Evolutionary conservation across 2,797 vertebrate species (phyloP).

Genomic region (Onychomys leucogaster): DNA sequence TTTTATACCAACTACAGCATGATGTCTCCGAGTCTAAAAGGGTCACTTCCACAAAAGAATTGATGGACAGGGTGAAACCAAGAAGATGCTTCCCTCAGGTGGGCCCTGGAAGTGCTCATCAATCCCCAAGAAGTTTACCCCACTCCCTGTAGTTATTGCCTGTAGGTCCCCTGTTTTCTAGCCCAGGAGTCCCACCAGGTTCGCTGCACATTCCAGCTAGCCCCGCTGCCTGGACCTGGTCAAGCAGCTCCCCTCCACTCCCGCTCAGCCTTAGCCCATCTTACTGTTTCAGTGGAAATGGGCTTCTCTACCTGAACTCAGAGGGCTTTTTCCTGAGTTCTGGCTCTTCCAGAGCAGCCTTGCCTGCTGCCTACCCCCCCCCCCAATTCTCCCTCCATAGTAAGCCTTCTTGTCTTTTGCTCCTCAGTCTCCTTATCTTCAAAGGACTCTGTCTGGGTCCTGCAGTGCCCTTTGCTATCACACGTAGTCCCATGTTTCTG

Average conservation of each 20-base stretch:
- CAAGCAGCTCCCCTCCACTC: not conserved
- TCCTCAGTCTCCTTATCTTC: not conserved
- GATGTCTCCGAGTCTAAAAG: not conserved
- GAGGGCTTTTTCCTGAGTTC: not conserved
- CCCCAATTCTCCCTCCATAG: too few relatives aligned
- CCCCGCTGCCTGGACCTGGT: not conserved
- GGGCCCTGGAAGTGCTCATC: not conserved
- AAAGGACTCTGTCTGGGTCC: not conserved
- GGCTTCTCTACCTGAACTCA: fast-evolving
- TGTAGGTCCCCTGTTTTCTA: not conserved
- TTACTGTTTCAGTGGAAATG: too few relatives aligned
- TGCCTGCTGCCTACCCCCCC: not conserved
- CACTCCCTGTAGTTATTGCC: not conserved
- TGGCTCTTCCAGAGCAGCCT: not conserved
- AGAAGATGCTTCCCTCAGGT: not conserved
- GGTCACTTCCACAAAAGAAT: not conserved
- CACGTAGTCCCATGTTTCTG: not conserved
- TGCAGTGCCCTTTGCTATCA: fast-evolving
- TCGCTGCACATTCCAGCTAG: not conserved
- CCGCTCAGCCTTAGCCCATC: not conserved
- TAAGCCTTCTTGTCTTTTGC: not conserved
- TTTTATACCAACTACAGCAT: not conserved
- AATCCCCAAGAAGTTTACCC: not conserved
- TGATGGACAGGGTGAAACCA: not conserved
- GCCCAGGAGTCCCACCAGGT: not conserved